phyloP scores from a whole-genome alignment of 2,888 invertebrate species.

The Rosalia funebris region DNA sequence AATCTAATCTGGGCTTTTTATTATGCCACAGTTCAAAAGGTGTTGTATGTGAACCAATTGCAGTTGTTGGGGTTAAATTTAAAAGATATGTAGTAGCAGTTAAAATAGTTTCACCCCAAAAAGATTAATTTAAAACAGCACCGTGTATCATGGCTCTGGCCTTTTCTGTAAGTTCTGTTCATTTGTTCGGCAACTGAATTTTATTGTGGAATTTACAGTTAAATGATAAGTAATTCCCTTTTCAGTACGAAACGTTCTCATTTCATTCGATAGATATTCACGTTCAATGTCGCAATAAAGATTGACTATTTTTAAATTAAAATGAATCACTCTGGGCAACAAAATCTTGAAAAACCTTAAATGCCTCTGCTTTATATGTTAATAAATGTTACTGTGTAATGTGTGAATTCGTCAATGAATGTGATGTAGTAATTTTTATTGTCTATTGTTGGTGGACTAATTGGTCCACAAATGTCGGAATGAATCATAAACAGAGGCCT shows the following conservation, averaged over 20 bases:
- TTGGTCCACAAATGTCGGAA: slow-evolving; percentile 34
- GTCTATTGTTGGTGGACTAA: slow-evolving; percentile 42
- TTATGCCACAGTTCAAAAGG: slow-evolving; percentile 13
- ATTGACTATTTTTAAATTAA: slow-evolving; percentile 36
- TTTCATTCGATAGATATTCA: slow-evolving; percentile 20
- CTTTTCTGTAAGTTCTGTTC: slow-evolving; percentile 29
- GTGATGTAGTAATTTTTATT: slow-evolving; percentile 54
- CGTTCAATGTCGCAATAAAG: slow-evolving; percentile 34
- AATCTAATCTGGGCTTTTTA: slow-evolving; percentile 2
- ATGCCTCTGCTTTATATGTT: slow-evolving; percentile 34
- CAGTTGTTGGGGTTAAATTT: slow-evolving; percentile 11
- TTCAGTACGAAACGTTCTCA: slow-evolving; percentile 7
- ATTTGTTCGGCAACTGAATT: too few relatives aligned
- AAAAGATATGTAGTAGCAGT: slow-evolving; percentile 39
- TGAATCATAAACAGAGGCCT: slow-evolving; percentile 36
- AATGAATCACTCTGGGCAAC: slow-evolving; percentile 20
- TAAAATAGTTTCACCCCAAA: slow-evolving; percentile 47
- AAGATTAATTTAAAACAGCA: slow-evolving; percentile 31
- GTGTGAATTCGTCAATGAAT: slow-evolving; percentile 57
- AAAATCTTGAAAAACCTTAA: slow-evolving; percentile 33
- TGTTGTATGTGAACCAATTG: neutral
- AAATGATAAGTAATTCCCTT: slow-evolving; percentile 20
- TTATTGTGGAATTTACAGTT: slow-evolving; percentile 17
- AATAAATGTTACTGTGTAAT: slow-evolving; percentile 52
- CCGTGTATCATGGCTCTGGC: slow-evolving; percentile 26